These are phyloP conservation scores for Anagrus nilaparvatae DNA, from an alignment of 1,140 invertebrate species.

Conservation along the genomic window DNA sequence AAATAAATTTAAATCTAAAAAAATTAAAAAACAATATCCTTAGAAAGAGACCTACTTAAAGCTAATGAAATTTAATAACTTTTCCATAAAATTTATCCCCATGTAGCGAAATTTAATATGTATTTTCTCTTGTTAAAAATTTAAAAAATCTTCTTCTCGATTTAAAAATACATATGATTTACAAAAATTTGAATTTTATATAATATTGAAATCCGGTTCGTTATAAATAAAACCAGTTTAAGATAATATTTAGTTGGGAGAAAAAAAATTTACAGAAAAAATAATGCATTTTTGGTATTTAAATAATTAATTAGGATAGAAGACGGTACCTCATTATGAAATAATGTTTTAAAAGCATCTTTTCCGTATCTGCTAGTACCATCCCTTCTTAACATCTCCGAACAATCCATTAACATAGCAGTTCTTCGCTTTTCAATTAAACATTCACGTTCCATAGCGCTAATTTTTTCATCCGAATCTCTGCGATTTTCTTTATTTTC, in stretches of 20 bases:
- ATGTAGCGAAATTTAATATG: too few species aligned
- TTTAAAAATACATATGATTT: too few species aligned
- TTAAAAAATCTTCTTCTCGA: too few species aligned
- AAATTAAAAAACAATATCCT: too few species aligned
- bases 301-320: not conserved
- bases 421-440: constrained; percentile 46
- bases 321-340: constrained; percentile 53
- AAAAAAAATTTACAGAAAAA: not conserved
- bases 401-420: constrained; percentile 49
- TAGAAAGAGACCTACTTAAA: too few species aligned
- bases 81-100: too few species aligned
- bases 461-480: constrained; percentile 30
- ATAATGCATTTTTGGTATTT: not conserved
- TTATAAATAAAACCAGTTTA: constrained; percentile 20
- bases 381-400: constrained; percentile 48
- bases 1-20: too few species aligned
- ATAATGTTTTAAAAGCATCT: constrained; percentile 51
- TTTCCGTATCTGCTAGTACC: constrained; percentile 46
- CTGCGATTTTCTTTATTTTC: not conserved
- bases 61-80: too few species aligned
- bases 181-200: constrained; percentile 18
- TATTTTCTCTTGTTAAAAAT: too few species aligned
- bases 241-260: constrained; percentile 27
- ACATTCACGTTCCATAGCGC: constrained; percentile 57
- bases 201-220: too few species aligned